phyloP scores from a whole-genome alignment of 1,140 invertebrate genomes.

The Cotesia vestalis region DNA sequence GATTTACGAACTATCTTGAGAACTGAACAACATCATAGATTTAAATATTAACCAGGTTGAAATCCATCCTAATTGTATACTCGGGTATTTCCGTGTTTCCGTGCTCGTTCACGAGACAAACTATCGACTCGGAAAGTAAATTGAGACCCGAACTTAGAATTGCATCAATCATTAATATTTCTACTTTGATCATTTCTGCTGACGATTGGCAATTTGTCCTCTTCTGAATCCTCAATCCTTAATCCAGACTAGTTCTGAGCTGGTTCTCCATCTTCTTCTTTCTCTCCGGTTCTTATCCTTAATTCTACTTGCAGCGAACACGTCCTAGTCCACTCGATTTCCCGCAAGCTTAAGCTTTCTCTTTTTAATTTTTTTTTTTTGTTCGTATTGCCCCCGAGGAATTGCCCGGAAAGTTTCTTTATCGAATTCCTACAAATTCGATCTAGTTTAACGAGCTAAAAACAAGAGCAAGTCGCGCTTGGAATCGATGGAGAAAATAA shows the following conservation, averaged over 20 bases:
- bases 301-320: neutral
- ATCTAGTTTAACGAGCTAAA: slow-evolving; percentile 23
- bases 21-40: too few relatives aligned
- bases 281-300: neutral
- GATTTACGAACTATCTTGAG: too few relatives aligned
- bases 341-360: slow-evolving; percentile 24
- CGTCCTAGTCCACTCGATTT: slow-evolving; percentile 17
- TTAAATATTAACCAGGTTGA: too few relatives aligned
- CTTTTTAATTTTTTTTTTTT: slow-evolving; percentile 10
- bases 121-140: neutral
- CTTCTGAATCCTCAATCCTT: neutral
- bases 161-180: neutral
- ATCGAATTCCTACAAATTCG: slow-evolving; percentile 31
- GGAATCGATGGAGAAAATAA: too few relatives aligned
- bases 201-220: slow-evolving; percentile 20
- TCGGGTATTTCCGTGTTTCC: neutral
- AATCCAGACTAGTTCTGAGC: too few relatives aligned
- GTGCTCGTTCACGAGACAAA: too few relatives aligned
- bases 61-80: neutral
- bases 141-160: neutral
- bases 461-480: too few relatives aligned
- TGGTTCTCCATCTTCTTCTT: neutral
- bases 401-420: slow-evolving; percentile 31
- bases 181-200: slow-evolving; percentile 25
- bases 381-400: neutral